Evolutionary conservation across 1,140 invertebrate genomes (phyloP), one percentile per base, ranked within the genome.

Genomic region (Aradophagus sp.): DNA sequence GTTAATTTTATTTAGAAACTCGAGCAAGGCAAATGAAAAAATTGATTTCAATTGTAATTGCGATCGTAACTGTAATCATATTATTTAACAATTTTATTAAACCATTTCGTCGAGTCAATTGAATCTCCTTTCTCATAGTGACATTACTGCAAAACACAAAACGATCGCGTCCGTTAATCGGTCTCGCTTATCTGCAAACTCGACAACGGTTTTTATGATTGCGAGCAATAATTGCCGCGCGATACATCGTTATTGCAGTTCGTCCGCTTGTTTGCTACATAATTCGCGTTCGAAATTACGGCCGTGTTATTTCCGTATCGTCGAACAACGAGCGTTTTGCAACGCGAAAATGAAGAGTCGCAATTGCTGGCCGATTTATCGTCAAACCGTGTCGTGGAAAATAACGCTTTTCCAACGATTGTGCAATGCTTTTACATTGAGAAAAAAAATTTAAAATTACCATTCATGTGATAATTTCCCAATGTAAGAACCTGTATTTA

Each of bases 171-270:
- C 11, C 41, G 13, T 55, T 65, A 65, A 65, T 65, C 55, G 35
- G 23, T 19, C 7, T 0, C 26, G 13, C 26, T 63, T 61, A 55
- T 55, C 41, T 38, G 11, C 48, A 38, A 53, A 55, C 52, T 66
- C 50, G 62, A 66, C 52, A 66, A 53, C 35, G 29, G 42, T 48
- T 65, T 65, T 65, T 65, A 48, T 50, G 56, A 41, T 65, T 48
- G n/a, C n/a, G n/a, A n/a, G 17, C 35, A 29, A 8, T 42, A 65
- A 66, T 66, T 66, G 20, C 27, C 19, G 27, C 31, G 42, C 4
- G 34, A 65, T 65, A 55, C 48, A 55, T 47, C 48, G 42, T 39
- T 41, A 34, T 65, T 53, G 41, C 42, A 47, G 48, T 34, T 45
- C 14, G 11, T 10, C 39, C 39, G 32, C 32, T 55, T 56, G 50